Evolutionary conservation across 2,797 vertebrate species (phyloP).

Genomic region (Sciaenops ocellatus): DNA sequence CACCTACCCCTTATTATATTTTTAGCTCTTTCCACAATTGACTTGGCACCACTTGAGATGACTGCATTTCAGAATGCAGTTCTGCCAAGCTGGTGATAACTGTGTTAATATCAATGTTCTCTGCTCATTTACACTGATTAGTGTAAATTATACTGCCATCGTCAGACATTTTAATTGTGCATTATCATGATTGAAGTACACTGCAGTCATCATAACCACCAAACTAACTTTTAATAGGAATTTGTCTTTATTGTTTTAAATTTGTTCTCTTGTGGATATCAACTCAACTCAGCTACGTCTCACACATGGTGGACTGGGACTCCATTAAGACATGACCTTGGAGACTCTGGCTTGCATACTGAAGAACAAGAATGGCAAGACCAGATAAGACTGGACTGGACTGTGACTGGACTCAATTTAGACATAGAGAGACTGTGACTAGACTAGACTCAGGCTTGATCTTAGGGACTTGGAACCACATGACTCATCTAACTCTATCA

Average conservation of each 20-base stretch:
- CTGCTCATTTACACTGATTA: constrained; percentile 14
- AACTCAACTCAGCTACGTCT: too few species aligned
- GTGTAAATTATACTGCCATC: neutral
- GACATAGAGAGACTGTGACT: neutral
- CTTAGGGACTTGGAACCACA: too few species aligned
- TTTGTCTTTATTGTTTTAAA: constrained; percentile 10
- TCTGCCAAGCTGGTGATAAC: constrained; percentile 16
- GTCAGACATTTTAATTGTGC: neutral
- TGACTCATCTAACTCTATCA: too few species aligned
- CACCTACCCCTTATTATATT: constrained; percentile 26
- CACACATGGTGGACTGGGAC: too few species aligned
- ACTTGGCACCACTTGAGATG: constrained; percentile 19
- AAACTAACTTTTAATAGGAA: neutral
- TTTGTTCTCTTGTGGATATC: neutral
- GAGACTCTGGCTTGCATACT: too few species aligned
- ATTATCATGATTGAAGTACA: constrained; percentile 4
- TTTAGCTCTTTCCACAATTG: constrained; percentile 31
- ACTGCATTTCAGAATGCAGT: constrained; percentile 5
- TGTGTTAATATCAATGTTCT: constrained; percentile 11
- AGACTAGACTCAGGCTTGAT: neutral
- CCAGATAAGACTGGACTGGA: too few species aligned
- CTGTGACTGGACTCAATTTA: too few species aligned
- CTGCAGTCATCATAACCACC: neutral
- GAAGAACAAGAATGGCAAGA: too few species aligned
- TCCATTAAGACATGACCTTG: too few species aligned